phyloP scores from a whole-genome alignment of 2,797 vertebrate genomes.

The Phrynocephalus guinanensis region DNA sequence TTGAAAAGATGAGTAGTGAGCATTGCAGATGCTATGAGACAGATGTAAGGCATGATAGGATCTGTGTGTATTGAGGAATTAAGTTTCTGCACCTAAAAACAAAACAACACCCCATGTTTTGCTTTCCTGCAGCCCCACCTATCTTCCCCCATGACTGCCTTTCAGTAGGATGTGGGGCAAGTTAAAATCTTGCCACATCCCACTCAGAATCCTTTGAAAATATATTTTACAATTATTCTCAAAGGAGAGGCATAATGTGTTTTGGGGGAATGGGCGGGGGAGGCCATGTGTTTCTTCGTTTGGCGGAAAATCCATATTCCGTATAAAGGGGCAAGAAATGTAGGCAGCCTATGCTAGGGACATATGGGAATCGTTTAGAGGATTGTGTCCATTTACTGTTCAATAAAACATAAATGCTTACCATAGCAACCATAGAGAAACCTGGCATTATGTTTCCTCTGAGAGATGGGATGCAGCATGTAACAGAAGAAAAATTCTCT shows the following conservation, averaged over 20 bases:
- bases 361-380: conserved; percentile 59
- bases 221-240: conserved; percentile 4
- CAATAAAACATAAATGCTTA: conserved; percentile 74
- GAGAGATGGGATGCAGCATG: conserved; percentile 45
- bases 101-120: background rate
- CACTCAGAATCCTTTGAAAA: conserved; percentile 8
- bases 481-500: conserved; percentile 62
- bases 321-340: background rate
- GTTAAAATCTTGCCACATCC: conserved; percentile 23
- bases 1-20: background rate
- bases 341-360: conserved; percentile 47
- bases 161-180: conserved; percentile 8
- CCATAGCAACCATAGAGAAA: conserved; percentile 72
- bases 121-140: background rate
- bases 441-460: conserved; percentile 20
- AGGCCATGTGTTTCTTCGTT: conserved; percentile 13
- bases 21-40: background rate
- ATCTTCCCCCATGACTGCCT: background rate
- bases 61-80: background rate
- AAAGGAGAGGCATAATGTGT: background rate
- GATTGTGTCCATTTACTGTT: conserved; percentile 68
- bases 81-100: background rate
- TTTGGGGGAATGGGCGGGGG: background rate
- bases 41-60: background rate
- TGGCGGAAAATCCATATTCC: conserved; percentile 33